These are phyloP conservation scores for Pelodiscus sinensis DNA, from an alignment of 2,113 vertebrate genomes.

Conservation along the genomic window DNA sequence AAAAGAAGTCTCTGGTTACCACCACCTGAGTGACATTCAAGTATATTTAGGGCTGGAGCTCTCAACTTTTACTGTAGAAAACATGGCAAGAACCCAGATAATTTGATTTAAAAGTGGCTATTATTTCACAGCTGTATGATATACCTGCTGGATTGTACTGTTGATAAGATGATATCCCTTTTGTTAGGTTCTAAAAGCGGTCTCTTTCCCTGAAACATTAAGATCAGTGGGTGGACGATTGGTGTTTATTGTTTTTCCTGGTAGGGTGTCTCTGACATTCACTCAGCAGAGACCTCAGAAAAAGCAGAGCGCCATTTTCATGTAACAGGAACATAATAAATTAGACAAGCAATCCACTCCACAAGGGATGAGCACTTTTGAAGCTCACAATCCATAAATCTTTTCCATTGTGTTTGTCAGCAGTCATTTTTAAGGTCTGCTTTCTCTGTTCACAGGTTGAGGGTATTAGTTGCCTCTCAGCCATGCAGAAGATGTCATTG, in stretches of 20 bases:
- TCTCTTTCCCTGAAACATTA: constrained; percentile 53
- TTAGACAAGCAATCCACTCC: constrained; percentile 26
- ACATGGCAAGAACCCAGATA: constrained; percentile 66
- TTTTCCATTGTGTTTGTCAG: constrained; percentile 43
- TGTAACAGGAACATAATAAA: constrained; percentile 41
- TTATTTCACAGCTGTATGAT: constrained; percentile 47
- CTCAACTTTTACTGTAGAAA: constrained; percentile 51
- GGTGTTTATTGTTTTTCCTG: constrained; percentile 52
- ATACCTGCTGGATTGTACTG: constrained; percentile 18
- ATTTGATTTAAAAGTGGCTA: constrained; percentile 63
- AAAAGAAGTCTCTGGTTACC: background rate
- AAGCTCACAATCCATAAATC: constrained; percentile 38
- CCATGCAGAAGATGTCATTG: constrained; percentile 31
- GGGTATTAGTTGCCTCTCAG: constrained; percentile 42
- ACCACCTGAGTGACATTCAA: background rate
- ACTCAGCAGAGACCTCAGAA: background rate
- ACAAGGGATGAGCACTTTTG: constrained; percentile 10
- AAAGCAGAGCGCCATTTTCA: constrained; percentile 5
- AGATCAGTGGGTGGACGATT: constrained; percentile 36
- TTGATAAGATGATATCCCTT: constrained; percentile 47
- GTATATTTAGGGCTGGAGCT: constrained; percentile 44
- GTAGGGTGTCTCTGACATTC: constrained; percentile 19
- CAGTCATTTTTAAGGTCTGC: constrained; percentile 48
- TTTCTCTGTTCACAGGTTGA: constrained; percentile 49
- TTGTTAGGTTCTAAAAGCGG: constrained; percentile 48